Base-by-base conservation (phyloP, 2,797 vertebrate species). In the Loris lydekkerianus region DNA sequence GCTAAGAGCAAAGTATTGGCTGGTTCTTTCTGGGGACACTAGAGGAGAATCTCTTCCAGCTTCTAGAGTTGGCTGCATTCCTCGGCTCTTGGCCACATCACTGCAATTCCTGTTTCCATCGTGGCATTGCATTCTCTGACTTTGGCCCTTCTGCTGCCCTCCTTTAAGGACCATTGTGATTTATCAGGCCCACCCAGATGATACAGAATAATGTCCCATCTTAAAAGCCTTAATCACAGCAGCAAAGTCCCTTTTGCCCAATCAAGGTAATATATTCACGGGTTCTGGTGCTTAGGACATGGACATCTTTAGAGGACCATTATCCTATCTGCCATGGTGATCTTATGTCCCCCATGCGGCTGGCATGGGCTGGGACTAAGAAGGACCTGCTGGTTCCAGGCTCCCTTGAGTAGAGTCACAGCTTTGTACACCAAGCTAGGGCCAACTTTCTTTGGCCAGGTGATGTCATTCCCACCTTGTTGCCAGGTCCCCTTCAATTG, bases 41-140 rank as follows among this genome's bases (percentile, higher is more conserved):
- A 43, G 49, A 23, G 43, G 46, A 83, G 13, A 63, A 29, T 37
- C 75, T 37, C 61, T 72, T 37, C 20, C 43, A 60, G 76, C 9
- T 46, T 40, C 2, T 1, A 70, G 76, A 43, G 7, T 18, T 40
- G 23, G 13, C 1, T 0, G 20, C 37, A 49, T 4, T n/a, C 25
- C 72, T 61, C 10, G 1, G 58, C 13, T 92, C 58, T 40, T 58
- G 18, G 70, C 3, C 1, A 0, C 21, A 2, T 6, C 20, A 34
- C 76, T 67, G 58, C 0, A 0, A 1, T 63, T 21, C 6, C 3
- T 10, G n/a, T 25, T 58, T 75, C 72, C 4, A 3, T 10, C 4
- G 2, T 20, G 40, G 6, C 46, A 25, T 18, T 29, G 15, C 1
- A 8, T n/a, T n/a, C 37, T 58, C 65, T 21, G 40, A 8, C 60